Conservation (phyloP, 2,797 vertebrate species). For the Okamejei kenojei region DNA sequence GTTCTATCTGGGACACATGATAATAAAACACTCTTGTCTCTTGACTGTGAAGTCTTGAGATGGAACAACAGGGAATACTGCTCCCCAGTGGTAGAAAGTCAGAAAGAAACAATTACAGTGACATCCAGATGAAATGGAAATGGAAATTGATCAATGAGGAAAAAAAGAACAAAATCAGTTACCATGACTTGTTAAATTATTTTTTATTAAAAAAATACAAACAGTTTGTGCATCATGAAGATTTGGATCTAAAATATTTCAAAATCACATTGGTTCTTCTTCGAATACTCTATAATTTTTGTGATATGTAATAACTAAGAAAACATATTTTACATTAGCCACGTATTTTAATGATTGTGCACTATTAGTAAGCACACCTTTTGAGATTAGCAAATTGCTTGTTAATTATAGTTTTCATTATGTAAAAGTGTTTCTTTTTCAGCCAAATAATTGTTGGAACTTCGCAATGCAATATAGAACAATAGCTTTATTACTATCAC, state of each 20-base stretch:
- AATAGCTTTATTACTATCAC: background rate
- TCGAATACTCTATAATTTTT: background rate
- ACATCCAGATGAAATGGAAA: background rate
- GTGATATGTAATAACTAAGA: background rate
- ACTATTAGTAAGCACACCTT: background rate
- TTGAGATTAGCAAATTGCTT: background rate
- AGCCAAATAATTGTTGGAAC: background rate
- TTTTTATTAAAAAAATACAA: too few relatives aligned
- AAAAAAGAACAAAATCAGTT: background rate
- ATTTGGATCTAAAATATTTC: too few relatives aligned
- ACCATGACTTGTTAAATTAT: background rate
- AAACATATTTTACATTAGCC: background rate
- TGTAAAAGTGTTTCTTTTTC: background rate
- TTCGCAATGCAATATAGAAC: background rate
- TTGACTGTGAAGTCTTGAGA: background rate
- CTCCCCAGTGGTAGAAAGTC: background rate
- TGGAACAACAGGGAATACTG: slow-evolving; percentile 7
- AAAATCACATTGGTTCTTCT: background rate
- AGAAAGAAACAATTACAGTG: background rate
- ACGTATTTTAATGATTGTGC: background rate
- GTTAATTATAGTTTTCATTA: background rate
- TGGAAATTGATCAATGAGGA: too few relatives aligned
- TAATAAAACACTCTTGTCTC: too few relatives aligned
- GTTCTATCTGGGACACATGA: too few relatives aligned
- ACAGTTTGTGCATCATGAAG: too few relatives aligned